Conservation (phyloP, 2,797 vertebrate species). For the Centroberyx gerrardi region DNA sequence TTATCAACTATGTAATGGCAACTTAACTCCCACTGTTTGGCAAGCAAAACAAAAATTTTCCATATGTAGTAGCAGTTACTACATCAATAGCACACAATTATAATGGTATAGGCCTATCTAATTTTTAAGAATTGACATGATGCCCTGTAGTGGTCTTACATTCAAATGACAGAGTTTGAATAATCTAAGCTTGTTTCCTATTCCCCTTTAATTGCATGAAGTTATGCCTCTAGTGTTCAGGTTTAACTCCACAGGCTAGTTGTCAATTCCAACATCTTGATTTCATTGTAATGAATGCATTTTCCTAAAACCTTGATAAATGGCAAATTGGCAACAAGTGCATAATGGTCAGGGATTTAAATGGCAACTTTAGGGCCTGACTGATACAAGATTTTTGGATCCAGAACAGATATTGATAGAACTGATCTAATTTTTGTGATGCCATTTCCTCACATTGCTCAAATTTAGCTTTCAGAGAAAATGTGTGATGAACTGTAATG, state of each 20-base stretch:
- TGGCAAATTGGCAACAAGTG: too few species aligned
- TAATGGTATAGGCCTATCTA: not conserved
- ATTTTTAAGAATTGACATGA: not conserved
- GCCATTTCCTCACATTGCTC: too few species aligned
- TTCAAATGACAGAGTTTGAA: constrained; percentile 3
- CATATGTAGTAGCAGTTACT: too few species aligned
- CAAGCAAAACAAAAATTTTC: not conserved
- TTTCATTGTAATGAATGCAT: constrained; percentile 19
- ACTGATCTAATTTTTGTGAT: too few species aligned
- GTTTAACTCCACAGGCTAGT: not conserved
- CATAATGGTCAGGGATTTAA: too few species aligned
- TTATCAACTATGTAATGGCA: not conserved
- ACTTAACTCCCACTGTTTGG: not conserved
- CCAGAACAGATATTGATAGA: too few species aligned
- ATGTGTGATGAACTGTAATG: not conserved
- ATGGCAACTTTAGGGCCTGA: too few species aligned
- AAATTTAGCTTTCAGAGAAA: not conserved
- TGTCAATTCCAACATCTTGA: not conserved
- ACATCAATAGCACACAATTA: not conserved
- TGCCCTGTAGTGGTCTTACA: constrained; percentile 28
- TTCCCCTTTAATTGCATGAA: not conserved
- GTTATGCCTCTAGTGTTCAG: not conserved
- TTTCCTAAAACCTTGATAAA: not conserved
- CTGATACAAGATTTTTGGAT: not conserved
- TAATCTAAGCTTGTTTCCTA: not conserved